These are phyloP conservation scores for Drosophila anceps DNA, from an alignment of 2,888 invertebrate species.

Conservation along the genomic window DNA sequence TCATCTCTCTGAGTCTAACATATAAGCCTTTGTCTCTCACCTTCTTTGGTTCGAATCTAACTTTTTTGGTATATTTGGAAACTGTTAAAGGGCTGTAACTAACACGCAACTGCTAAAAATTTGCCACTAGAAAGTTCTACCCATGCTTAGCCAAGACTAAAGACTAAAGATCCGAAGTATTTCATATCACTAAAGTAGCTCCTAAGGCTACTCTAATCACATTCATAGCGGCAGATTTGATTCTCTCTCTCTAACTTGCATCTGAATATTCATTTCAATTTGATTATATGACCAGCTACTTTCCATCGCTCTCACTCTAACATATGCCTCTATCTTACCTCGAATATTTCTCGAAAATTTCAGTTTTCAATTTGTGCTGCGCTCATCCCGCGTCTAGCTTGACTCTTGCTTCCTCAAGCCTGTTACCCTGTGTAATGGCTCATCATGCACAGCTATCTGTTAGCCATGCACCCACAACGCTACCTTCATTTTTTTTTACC, in stretches of 20 bases:
- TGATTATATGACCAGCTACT: not conserved
- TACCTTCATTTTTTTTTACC: not conserved
- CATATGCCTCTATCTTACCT: not conserved
- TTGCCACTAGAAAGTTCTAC: not conserved
- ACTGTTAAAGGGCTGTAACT: not conserved
- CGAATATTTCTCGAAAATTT: not conserved
- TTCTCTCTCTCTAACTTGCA: too few relatives aligned
- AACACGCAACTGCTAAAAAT: not conserved
- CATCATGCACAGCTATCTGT: not conserved
- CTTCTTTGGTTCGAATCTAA: too few relatives aligned
- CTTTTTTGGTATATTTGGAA: not conserved
- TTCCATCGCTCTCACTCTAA: not conserved
- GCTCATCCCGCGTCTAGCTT: not conserved
- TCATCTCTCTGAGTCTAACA: too few relatives aligned
- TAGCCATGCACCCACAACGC: constrained; percentile 7
- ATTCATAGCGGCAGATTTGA: too few relatives aligned
- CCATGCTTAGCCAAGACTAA: too few relatives aligned
- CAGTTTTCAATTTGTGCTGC: not conserved
- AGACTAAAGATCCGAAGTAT: not conserved
- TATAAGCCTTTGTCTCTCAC: too few relatives aligned
- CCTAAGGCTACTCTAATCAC: too few relatives aligned
- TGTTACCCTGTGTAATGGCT: not conserved
- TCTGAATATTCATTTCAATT: not conserved
- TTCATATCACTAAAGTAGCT: not conserved
- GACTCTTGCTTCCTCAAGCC: not conserved